A percentile compares a stretch with the other conserved stretches of the same genome.
Evolutionary conservation across 2,113 vertebrate genomes (phyloP).

Genomic region (Sinocyclocheilus grahami): DNA sequence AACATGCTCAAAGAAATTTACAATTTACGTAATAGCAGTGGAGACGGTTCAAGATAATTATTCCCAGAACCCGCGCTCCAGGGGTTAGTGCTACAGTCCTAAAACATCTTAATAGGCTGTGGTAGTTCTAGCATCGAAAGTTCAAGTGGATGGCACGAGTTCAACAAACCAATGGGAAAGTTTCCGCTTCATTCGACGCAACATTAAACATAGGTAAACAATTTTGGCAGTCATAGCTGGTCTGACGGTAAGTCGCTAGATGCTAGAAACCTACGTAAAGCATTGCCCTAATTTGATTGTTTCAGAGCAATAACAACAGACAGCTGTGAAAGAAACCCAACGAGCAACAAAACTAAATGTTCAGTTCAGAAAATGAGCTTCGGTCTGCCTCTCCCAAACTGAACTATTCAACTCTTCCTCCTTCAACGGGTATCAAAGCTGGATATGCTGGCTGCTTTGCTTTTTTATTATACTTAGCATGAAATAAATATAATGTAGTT

Average conservation of each 20-base stretch:
- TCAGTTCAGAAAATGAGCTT: slow-evolving; percentile 40
- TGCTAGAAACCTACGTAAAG: not conserved
- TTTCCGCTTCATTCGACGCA: not conserved
- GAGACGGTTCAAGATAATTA: slow-evolving; percentile 11
- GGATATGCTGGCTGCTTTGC: slow-evolving; percentile 55
- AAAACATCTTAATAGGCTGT: slow-evolving; percentile 25
- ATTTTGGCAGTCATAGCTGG: not conserved
- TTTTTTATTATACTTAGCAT: not conserved
- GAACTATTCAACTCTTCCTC: slow-evolving; percentile 67
- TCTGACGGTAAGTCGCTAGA: not conserved
- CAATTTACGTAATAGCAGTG: not conserved
- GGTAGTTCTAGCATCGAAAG: slow-evolving; percentile 17
- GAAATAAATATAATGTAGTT: no score
- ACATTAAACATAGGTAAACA: slow-evolving; percentile 32
- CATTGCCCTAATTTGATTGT: not conserved
- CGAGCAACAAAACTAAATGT: slow-evolving; percentile 13
- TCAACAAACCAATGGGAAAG: slow-evolving; percentile 27
- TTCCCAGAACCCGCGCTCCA: slow-evolving; percentile 17
- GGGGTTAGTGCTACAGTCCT: not conserved
- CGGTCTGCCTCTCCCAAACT: slow-evolving; percentile 57
- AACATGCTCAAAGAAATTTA: not conserved
- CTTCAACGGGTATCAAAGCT: slow-evolving; percentile 63
- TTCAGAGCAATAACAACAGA: slow-evolving; percentile 12
- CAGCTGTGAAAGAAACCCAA: slow-evolving; percentile 23
- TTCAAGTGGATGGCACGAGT: slow-evolving; percentile 29